phyloP scores from a whole-genome alignment of 2,113 vertebrate species.

The Erinaceus europaeus region DNA sequence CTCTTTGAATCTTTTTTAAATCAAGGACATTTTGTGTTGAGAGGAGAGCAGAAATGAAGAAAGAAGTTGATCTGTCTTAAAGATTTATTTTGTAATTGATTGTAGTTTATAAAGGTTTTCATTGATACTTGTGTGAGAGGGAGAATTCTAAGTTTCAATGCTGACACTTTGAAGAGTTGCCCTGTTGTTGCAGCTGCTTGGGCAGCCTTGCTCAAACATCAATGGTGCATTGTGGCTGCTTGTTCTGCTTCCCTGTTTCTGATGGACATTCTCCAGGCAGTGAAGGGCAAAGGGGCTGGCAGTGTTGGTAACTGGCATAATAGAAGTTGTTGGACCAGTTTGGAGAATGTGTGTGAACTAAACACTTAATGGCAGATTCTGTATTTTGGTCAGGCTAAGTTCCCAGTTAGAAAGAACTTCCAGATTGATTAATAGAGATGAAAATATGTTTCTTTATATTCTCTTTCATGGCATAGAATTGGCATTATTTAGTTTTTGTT shows the following conservation, averaged over 20 bases:
- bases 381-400: constrained; percentile 14
- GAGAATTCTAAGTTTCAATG: constrained; percentile 72
- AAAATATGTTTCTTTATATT: constrained; percentile 8
- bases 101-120: constrained; percentile 73
- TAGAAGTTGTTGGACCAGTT: constrained; percentile 62
- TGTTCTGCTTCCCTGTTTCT: constrained; percentile 76
- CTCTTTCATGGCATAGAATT: neutral
- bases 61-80: constrained; percentile 50
- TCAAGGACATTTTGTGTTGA: constrained; percentile 71
- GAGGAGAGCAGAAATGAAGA: constrained; percentile 37
- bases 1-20: constrained; percentile 67
- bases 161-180: constrained; percentile 78
- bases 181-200: constrained; percentile 84
- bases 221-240: constrained; percentile 77
- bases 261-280: constrained; percentile 74
- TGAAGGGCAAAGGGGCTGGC: constrained; percentile 64
- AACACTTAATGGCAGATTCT: constrained; percentile 62
- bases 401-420: constrained; percentile 49
- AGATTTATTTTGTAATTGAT: constrained; percentile 62
- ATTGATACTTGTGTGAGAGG: constrained; percentile 68
- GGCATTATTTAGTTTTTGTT: constrained; percentile 35
- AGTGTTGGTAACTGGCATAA: constrained; percentile 57
- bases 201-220: constrained; percentile 80
- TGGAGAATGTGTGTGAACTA: constrained; percentile 45
- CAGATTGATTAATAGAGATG: constrained; percentile 23